Base-by-base conservation (phyloP, 2,797 vertebrate species). In the Pelochelys cantorii region DNA sequence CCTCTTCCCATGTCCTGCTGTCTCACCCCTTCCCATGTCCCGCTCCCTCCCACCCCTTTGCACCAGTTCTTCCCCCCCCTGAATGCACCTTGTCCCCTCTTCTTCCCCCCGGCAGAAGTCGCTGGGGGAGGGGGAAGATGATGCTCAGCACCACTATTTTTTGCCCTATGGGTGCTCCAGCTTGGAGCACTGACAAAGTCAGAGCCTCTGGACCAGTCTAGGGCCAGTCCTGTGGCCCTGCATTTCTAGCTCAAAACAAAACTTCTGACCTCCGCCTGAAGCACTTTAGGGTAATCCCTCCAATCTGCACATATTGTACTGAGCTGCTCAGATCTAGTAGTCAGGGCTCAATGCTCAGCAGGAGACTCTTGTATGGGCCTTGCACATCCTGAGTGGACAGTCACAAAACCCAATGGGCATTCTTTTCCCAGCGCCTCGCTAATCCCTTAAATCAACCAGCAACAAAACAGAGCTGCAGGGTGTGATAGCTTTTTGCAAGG, bases 391-490 rank as follows among this genome's bases (percentile, higher is more conserved):
- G 85, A 90, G 79, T 1, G 0, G 86, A 52, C 68, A 86, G 71
- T 81, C 88, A 84, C 31, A 3, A 82, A 53, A 56, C 53, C 71
- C 0, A 0, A n/a, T 0, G 0, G 11, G 79, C 52, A 2, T 37
- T 71, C 82, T 82, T 59, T 27, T 92, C 74, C 77, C 57, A 81
- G 14, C 34, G 37, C 34, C 37, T 56, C 4, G 3, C 52, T 75
- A 31, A 53, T 11, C 25, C 55, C 80, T 83, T 1, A 1, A 4
- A 83, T 31, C 80, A 91, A 82, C 77, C 90, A 93, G 95, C 92
- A 91, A 82, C 86, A 87, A 92, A 14, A 85, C 75, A 89, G 83
- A 96, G 96, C 90, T 71, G 31, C 0, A 0, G n/a, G 56, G 25
- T n/a, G 83, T 0, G 84, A 86, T 52, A 96, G 96, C 95, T 84